phyloP scores from a whole-genome alignment of 1,140 invertebrate genomes.

The Hycleus phaleratus region DNA sequence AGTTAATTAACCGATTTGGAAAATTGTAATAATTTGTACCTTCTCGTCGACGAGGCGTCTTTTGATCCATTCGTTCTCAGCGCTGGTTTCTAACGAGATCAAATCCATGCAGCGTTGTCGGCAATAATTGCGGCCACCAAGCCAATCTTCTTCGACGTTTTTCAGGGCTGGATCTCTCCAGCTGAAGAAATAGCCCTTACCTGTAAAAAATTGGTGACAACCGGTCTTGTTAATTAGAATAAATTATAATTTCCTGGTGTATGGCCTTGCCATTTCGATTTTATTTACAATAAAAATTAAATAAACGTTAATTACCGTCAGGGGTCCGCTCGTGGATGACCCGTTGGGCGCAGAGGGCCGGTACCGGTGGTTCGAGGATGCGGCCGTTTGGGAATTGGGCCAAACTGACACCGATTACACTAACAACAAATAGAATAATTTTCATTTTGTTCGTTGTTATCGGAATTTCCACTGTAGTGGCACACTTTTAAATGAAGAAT shows the following conservation, averaged over 20 bases:
- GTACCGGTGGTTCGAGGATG: constrained; percentile 64
- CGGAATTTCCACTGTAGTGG: background rate
- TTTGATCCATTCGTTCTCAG: constrained; percentile 78
- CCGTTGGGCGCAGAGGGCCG: constrained; percentile 63
- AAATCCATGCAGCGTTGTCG: constrained; percentile 79
- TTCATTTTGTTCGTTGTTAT: background rate
- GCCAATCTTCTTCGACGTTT: constrained; percentile 70
- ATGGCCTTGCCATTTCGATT: background rate
- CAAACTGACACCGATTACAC: constrained; percentile 40
- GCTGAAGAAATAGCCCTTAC: constrained; percentile 71
- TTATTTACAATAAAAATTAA: background rate
- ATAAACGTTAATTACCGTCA: constrained; percentile 46
- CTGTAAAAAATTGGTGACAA: constrained; percentile 29
- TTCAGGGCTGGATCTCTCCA: constrained; percentile 66
- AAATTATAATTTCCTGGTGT: background rate
- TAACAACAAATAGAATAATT: constrained; percentile 5
- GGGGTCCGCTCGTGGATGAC: constrained; percentile 54
- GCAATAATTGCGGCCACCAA: constrained; percentile 73
- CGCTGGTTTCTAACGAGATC: constrained; percentile 69
- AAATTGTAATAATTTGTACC: constrained; percentile 44
- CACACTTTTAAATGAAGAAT: too few species aligned
- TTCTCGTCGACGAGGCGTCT: constrained; percentile 61
- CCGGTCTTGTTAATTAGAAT: background rate
- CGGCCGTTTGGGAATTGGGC: constrained; percentile 62
- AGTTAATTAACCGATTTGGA: background rate